Conservation (phyloP, 2,113 vertebrate genomes). For the Bubo bubo region DNA sequence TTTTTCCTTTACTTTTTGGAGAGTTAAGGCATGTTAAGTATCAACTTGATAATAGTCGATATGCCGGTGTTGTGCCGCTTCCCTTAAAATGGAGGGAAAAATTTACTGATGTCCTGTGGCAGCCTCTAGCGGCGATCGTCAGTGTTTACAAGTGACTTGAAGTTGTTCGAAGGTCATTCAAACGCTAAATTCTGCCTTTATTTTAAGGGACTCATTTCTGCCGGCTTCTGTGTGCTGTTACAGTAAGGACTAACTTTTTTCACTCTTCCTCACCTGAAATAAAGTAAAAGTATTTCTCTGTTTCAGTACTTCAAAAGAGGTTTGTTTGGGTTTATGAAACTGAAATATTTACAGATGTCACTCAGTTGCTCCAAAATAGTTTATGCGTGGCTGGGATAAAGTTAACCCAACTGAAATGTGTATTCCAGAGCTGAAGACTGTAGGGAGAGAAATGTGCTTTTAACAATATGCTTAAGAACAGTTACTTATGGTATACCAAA, state of each 20-base stretch:
- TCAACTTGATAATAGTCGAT: fast-evolving
- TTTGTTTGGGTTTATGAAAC: neutral
- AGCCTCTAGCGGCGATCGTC: constrained; percentile 4
- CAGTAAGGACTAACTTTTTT: neutral
- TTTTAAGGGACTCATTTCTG: fast-evolving
- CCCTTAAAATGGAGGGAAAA: neutral
- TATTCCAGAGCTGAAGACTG: neutral
- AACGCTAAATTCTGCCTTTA: fast-evolving
- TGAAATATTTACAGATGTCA: neutral
- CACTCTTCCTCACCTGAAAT: neutral
- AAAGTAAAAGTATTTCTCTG: neutral
- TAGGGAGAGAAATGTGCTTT: neutral
- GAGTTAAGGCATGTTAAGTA: neutral
- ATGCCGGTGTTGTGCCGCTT: fast-evolving
- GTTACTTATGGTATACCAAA: neutral
- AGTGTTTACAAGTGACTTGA: neutral
- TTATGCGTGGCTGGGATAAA: neutral
- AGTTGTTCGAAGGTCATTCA: neutral
- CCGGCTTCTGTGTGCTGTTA: fast-evolving
- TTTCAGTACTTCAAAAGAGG: fast-evolving
- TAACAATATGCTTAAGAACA: neutral
- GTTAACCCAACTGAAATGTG: neutral
- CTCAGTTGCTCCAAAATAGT: neutral
- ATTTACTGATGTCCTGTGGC: neutral
- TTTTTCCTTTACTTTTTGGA: neutral